Evolutionary conservation across 2,113 vertebrate genomes (phyloP).

Genomic region (Pachyramphus minor): DNA sequence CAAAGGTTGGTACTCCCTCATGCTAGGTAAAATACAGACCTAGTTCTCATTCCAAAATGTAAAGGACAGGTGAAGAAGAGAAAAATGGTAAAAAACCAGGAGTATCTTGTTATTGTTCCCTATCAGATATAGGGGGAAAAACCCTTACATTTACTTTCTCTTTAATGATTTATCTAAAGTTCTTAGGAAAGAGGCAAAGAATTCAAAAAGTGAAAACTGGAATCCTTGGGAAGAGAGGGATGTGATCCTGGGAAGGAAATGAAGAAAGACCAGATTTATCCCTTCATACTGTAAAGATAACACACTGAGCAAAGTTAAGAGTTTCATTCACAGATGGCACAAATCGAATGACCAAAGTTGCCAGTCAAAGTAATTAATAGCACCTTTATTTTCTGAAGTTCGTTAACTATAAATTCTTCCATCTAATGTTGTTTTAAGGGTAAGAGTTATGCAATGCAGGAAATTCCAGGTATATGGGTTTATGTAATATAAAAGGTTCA

Average conservation of each 20-base stretch:
- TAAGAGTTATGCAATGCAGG: not conserved
- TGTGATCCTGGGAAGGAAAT: not conserved
- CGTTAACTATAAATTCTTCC: not conserved
- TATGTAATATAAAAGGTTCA: not conserved
- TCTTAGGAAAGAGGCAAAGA: not conserved
- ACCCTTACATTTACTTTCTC: not conserved
- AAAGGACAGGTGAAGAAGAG: not conserved
- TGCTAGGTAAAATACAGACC: not conserved
- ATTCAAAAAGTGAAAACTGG: not conserved
- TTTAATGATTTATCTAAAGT: not conserved
- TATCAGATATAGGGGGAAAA: not conserved
- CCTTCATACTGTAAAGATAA: not conserved
- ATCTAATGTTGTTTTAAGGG: not conserved
- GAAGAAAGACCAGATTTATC: not conserved
- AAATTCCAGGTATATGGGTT: not conserved
- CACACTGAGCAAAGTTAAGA: not conserved
- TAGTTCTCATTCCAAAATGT: not conserved
- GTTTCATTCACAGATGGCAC: not conserved
- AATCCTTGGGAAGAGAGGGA: not conserved
- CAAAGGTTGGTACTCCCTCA: not conserved
- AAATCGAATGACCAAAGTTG: not conserved
- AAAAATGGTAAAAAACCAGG: not conserved
- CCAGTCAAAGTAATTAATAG: not conserved
- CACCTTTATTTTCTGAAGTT: not conserved
- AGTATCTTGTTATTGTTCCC: not conserved